Percentiles rank a stretch among this genome's conserved stretches.
Conservation (phyloP, 2,797 vertebrate genomes). For the Propithecus deckenii region DNA sequence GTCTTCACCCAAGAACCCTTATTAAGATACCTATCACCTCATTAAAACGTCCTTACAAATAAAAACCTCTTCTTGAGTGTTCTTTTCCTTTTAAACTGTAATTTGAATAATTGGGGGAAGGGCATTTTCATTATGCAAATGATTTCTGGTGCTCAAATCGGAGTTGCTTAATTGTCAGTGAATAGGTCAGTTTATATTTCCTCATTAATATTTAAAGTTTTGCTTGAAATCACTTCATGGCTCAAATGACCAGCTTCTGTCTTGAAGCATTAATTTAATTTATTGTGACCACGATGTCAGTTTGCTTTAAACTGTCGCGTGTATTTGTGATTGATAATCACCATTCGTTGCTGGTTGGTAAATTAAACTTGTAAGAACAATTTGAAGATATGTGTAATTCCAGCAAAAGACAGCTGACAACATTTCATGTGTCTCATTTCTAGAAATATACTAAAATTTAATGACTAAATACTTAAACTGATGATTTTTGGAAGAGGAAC, state of each 20-base stretch:
- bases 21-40: slow-evolving; percentile 77
- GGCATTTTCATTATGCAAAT: slow-evolving; percentile 69
- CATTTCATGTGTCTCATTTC: background rate
- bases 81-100: slow-evolving; percentile 53
- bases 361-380: background rate
- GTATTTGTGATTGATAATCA: background rate
- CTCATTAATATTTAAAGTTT: slow-evolving; percentile 67
- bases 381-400: background rate
- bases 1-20: slow-evolving; percentile 71
- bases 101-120: slow-evolving; percentile 67
- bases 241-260: slow-evolving; percentile 55
- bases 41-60: slow-evolving; percentile 70
- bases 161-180: slow-evolving; percentile 62
- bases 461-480: slow-evolving; percentile 21
- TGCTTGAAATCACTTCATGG: slow-evolving; percentile 45
- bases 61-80: slow-evolving; percentile 53
- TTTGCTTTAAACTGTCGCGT: background rate
- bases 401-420: background rate
- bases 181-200: slow-evolving; percentile 63
- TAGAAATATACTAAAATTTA: slow-evolving; percentile 36
- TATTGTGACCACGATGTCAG: background rate
- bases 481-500: slow-evolving; percentile 6
- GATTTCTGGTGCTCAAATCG: slow-evolving; percentile 6
- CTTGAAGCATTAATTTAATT: slow-evolving; percentile 52
- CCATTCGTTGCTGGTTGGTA: background rate